Conservation (phyloP, 2,888 invertebrate genomes). For the Andrena bicolor region DNA sequence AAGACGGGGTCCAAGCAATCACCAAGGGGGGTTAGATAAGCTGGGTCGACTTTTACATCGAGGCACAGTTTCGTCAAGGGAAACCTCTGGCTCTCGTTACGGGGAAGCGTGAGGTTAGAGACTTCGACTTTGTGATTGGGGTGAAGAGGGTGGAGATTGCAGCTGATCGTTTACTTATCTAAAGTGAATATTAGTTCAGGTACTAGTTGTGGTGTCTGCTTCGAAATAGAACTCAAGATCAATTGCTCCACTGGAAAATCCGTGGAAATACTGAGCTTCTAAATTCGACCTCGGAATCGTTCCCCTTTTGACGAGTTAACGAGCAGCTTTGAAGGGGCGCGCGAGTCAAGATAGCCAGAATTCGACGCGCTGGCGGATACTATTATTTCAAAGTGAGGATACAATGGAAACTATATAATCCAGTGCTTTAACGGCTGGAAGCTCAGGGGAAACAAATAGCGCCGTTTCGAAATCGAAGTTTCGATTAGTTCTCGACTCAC, state of each 20-base stretch:
- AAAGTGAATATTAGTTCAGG: not conserved
- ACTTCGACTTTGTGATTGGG: not conserved
- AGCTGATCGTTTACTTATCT: not conserved
- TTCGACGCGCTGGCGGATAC: not conserved
- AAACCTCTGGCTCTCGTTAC: not conserved
- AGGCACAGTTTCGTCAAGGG: not conserved
- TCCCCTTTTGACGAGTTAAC: not conserved
- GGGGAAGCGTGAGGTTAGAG: not conserved
- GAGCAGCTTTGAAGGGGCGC: conserved; percentile 6
- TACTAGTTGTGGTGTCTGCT: no score
- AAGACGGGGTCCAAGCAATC: conserved; percentile 27
- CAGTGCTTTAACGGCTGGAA: no score
- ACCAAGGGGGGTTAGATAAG: not conserved
- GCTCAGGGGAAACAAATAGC: not conserved
- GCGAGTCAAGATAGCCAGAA: not conserved
- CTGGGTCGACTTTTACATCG: not conserved
- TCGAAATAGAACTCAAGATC: no score
- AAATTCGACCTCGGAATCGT: not conserved
- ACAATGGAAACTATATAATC: no score
- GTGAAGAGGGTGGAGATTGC: not conserved
- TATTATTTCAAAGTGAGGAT: not conserved
- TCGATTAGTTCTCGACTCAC: conserved; percentile 25
- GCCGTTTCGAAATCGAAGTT: not conserved
- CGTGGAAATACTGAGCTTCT: no score
- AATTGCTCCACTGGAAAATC: no score